Base-by-base conservation (phyloP, 2,888 invertebrate genomes). In the Margaritifera margaritifera region DNA sequence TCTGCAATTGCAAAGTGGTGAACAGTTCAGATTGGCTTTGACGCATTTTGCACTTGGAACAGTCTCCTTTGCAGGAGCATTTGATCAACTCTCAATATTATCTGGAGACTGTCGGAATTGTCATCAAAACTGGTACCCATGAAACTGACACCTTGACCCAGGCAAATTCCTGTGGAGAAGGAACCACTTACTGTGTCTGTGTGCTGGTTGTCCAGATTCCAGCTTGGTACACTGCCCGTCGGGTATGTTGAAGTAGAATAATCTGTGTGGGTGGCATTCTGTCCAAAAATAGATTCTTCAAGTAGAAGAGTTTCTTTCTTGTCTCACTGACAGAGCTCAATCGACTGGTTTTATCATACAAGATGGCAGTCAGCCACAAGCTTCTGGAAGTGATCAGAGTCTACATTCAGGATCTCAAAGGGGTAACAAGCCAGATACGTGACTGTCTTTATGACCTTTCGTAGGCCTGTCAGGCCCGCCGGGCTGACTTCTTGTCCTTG, bases 381-480 rank as follows among this genome's bases (percentile, higher is more conserved):
- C n/a, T n/a, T 53, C n/a, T 53, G 54, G n/a, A 53, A 53, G 18
- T 18, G n/a, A 19, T 53, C 54, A 19, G 54, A 53, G n/a, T 53
- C 18, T 53, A 53, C 18, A n/a, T 53, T n/a, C 18, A 53, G 18
- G 25, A 22, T n/a, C 59, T 59, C 6, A 5, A 59, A 59, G 4
- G 8, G 59, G 25, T 59, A 25, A 22, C 20, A 22, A 25, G 11
- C 4, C n/a, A 6, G 59, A 59, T 59, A 25, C n/a, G 25, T 25
- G 25, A 59, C n/a, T 22, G 59, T 25, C n/a, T 59, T 25, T 22
- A 25, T 59, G 20, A 59, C 59, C 25, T 59, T n/a, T n/a, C n/a
- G n/a, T n/a, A n/a, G n/a, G n/a, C 59, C 8, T 59, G 22, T 22
- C 25, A 59, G n/a, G n/a, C n/a, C n/a, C n/a, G n/a, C n/a, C n/a